Percentiles rank a stretch among this genome's conserved stretches.
Evolutionary conservation across 2,888 invertebrate genomes (phyloP).

Genomic region (Conops quadrifasciatus): DNA sequence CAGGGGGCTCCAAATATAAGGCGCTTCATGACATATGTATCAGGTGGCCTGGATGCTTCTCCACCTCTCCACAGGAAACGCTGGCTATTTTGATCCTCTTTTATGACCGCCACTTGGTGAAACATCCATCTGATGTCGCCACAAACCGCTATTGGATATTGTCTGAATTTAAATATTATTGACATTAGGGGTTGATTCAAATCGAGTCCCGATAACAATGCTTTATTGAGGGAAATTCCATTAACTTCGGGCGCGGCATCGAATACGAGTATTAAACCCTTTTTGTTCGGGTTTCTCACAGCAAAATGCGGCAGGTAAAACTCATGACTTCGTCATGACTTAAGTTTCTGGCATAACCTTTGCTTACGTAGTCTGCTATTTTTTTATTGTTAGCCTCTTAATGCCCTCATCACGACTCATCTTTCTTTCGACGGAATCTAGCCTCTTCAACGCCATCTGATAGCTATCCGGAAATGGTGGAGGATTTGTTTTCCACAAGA

Average conservation of each 20-base stretch:
- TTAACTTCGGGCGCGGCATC: conserved; percentile 14
- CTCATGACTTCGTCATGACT: background rate
- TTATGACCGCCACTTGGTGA: background rate
- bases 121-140: conserved; percentile 13
- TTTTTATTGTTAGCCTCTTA: conserved; percentile 2
- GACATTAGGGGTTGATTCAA: background rate
- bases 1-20: conserved; percentile 5
- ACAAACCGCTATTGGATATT: background rate
- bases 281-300: background rate
- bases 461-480: background rate
- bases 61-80: conserved; percentile 1
- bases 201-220: background rate
- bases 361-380: background rate
- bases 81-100: background rate
- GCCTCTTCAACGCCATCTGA: conserved; percentile 6
- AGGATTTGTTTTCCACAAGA: background rate
- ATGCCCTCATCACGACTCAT: background rate
- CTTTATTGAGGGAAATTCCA: background rate
- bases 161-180: background rate
- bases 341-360: background rate
- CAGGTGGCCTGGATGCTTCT: background rate
- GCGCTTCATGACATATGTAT: background rate
- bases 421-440: background rate
- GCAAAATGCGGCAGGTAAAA: background rate
- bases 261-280: background rate